Conservation (phyloP, 2,888 invertebrate genomes). For the Hypena proboscidalis region DNA sequence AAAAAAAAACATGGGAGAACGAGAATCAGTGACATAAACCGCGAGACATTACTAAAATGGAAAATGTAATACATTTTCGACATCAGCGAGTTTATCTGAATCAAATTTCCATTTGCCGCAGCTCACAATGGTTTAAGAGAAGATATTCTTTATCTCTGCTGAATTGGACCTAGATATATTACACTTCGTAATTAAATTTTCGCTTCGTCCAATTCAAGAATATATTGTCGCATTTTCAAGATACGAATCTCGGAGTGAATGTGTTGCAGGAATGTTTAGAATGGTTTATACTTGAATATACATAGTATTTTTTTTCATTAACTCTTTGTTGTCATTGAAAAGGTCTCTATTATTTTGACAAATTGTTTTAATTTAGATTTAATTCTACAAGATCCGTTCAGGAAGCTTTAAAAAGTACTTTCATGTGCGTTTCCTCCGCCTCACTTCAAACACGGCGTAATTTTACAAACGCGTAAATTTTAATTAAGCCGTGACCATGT, state of each 20-base stretch:
- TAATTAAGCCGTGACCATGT: constrained; percentile 2
- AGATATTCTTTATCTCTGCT: constrained; percentile 11
- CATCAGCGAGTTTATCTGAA: not conserved
- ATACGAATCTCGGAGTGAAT: constrained; percentile 8
- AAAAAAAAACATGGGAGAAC: no score
- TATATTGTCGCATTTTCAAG: constrained; percentile 19
- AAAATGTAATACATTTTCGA: no score
- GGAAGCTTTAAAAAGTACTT: no score
- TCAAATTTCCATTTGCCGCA: constrained; percentile 6
- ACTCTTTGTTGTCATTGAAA: not conserved
- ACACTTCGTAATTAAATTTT: constrained; percentile 12
- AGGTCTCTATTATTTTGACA: not conserved
- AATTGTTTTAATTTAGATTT: constrained; percentile 2
- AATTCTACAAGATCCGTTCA: no score
- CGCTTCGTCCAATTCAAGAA: constrained; percentile 5
- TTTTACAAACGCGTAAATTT: no score
- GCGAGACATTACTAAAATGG: not conserved
- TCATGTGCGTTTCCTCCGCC: no score
- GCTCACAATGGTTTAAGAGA: constrained; percentile 11
- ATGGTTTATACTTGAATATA: not conserved
- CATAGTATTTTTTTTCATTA: not conserved
- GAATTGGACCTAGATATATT: constrained; percentile 13
- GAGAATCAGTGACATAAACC: no score
- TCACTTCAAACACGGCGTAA: no score
- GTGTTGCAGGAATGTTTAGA: not conserved